Conservation (phyloP, 2,888 invertebrate species). For the Endotricha flammealis region DNA sequence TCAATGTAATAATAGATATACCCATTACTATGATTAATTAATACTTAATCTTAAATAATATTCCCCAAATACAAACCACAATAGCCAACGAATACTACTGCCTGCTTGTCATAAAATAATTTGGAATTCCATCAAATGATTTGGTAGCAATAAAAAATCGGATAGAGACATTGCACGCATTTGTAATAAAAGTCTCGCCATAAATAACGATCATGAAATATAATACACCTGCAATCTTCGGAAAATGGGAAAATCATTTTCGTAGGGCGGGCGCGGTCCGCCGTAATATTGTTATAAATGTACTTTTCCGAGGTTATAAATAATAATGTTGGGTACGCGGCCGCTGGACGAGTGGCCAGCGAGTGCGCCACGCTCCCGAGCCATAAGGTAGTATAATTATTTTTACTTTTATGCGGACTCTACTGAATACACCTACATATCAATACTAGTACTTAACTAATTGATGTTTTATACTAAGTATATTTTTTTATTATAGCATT, state of each 20-base stretch:
- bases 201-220: slow-evolving; percentile 79
- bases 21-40: too few species aligned
- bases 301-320: slow-evolving; percentile 73
- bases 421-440: too few species aligned
- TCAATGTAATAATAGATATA: too few species aligned
- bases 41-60: too few species aligned
- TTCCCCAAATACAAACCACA: slow-evolving; percentile 42
- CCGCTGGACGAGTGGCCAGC: slow-evolving; percentile 31
- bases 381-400: slow-evolving; percentile 19
- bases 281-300: slow-evolving; percentile 78
- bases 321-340: slow-evolving; percentile 67
- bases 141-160: slow-evolving; percentile 69
- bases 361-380: slow-evolving; percentile 20
- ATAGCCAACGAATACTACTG: slow-evolving; percentile 52
- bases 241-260: slow-evolving; percentile 78
- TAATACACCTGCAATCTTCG: slow-evolving; percentile 78
- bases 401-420: too few species aligned
- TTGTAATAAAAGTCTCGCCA: slow-evolving; percentile 76
- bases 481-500: too few species aligned
- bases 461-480: too few species aligned
- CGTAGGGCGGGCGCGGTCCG: slow-evolving; percentile 75
- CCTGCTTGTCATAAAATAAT: slow-evolving; percentile 62
- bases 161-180: slow-evolving; percentile 78
- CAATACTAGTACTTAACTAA: too few species aligned
- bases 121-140: slow-evolving; percentile 67